Evolutionary conservation across 2,797 vertebrate species (phyloP).

Genomic region (Scolopax rusticola): DNA sequence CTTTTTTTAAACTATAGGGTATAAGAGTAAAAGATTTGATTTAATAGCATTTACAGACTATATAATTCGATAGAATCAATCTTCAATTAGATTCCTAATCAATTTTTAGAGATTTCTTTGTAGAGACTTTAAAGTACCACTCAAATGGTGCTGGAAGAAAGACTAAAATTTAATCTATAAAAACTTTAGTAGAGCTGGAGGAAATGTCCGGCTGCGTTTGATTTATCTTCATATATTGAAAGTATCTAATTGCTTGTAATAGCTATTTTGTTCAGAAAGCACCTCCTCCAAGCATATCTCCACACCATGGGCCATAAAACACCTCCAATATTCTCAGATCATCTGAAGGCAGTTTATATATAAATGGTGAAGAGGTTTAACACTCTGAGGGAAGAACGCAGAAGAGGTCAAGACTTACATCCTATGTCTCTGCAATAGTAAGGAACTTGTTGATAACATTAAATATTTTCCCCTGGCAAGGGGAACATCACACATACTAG

Average conservation of each 20-base stretch:
- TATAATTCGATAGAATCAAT: not conserved
- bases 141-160: not conserved
- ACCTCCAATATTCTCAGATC: not conserved
- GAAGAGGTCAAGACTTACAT: not conserved
- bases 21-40: not conserved
- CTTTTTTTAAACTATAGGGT: not conserved
- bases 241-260: not conserved
- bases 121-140: not conserved
- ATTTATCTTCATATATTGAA: not conserved
- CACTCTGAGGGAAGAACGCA: not conserved
- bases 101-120: slow-evolving; percentile 11
- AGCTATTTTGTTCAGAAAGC: not conserved
- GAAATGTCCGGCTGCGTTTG: not conserved
- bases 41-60: not conserved
- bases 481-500: not conserved
- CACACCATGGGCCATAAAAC: not conserved
- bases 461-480: not conserved
- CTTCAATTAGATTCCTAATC: slow-evolving; percentile 1
- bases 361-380: not conserved
- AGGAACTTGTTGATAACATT: not conserved
- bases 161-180: not conserved
- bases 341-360: not conserved
- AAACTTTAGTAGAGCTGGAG: not conserved
- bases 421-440: not conserved
- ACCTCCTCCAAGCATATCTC: not conserved